A percentile compares a stretch with the other conserved stretches of the same genome.
Evolutionary conservation across 1,140 invertebrate genomes (phyloP).

Genomic region (Drosophila parabipectinata): DNA sequence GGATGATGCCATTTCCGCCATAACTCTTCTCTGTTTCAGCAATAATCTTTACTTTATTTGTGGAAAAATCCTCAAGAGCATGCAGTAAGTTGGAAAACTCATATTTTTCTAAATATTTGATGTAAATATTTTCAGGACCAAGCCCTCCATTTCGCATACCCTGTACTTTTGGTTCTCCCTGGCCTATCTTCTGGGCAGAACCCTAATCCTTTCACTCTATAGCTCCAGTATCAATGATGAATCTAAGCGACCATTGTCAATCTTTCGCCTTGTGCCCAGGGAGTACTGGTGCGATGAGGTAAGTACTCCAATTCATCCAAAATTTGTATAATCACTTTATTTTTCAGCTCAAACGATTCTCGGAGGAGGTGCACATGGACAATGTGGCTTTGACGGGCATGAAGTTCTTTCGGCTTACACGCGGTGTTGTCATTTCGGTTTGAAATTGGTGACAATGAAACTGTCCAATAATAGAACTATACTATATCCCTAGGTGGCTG

Average conservation of each 20-base stretch:
- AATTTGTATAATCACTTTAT: background rate
- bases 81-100: slow-evolving; percentile 85
- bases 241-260: slow-evolving; percentile 85
- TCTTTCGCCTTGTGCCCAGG: slow-evolving; percentile 86
- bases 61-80: slow-evolving; percentile 88
- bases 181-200: slow-evolving; percentile 86
- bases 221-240: slow-evolving; percentile 87
- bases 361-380: slow-evolving; percentile 86
- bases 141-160: slow-evolving; percentile 66
- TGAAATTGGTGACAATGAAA: background rate
- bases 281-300: slow-evolving; percentile 86
- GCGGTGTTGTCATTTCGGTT: slow-evolving; percentile 88
- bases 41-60: slow-evolving; percentile 91
- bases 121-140: slow-evolving; percentile 51
- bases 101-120: background rate
- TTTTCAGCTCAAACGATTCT: slow-evolving; percentile 86
- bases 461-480: slow-evolving; percentile 21
- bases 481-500: slow-evolving; percentile 86
- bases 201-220: slow-evolving; percentile 86
- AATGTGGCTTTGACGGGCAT: slow-evolving; percentile 86
- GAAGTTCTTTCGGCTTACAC: slow-evolving; percentile 87
- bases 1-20: slow-evolving; percentile 86
- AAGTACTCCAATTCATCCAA: slow-evolving; percentile 16
- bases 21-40: slow-evolving; percentile 88
- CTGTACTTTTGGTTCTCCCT: slow-evolving; percentile 88